These are phyloP conservation scores for Bombus waltoni DNA, from an alignment of 1,140 invertebrate genomes.

Conservation along the genomic window DNA sequence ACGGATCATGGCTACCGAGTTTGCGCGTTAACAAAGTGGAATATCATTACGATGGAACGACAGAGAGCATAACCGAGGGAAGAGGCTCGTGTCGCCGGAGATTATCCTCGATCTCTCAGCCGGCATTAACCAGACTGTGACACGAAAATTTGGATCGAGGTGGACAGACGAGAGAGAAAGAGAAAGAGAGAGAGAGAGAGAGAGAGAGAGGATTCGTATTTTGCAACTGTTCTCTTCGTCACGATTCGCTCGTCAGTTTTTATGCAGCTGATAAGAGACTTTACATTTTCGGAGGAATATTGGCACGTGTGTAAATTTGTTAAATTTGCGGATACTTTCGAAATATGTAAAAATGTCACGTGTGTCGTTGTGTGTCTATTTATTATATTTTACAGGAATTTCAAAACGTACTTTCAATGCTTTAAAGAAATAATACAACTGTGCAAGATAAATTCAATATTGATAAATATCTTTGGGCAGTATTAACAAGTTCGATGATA, in stretches of 20 bases:
- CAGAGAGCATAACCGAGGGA: conserved; percentile 27
- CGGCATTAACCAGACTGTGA: conserved; percentile 46
- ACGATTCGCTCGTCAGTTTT: background rate
- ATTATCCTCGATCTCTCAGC: conserved; percentile 40
- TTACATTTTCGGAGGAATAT: background rate
- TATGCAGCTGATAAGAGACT: conserved; percentile 4
- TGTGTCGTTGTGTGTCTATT: too few relatives aligned
- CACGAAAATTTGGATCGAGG: conserved; percentile 16
- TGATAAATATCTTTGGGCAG: too few relatives aligned
- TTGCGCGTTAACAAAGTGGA: conserved; percentile 72
- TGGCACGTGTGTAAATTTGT: background rate
- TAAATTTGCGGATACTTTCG: background rate
- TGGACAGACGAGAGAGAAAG: background rate
- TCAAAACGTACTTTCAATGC: too few relatives aligned
- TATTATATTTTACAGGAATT: too few relatives aligned
- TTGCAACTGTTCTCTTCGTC: background rate
- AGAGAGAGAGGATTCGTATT: too few relatives aligned
- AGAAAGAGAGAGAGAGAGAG: too few relatives aligned
- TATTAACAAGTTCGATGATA: too few relatives aligned
- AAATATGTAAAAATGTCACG: background rate
- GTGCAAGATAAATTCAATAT: too few relatives aligned
- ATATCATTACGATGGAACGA: conserved; percentile 70
- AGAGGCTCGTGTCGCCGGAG: background rate
- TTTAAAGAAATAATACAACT: too few relatives aligned
- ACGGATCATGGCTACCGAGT: conserved; percentile 79